phyloP scores from a whole-genome alignment of 2,888 invertebrate genomes.

The Aleiodes leptofemur region DNA sequence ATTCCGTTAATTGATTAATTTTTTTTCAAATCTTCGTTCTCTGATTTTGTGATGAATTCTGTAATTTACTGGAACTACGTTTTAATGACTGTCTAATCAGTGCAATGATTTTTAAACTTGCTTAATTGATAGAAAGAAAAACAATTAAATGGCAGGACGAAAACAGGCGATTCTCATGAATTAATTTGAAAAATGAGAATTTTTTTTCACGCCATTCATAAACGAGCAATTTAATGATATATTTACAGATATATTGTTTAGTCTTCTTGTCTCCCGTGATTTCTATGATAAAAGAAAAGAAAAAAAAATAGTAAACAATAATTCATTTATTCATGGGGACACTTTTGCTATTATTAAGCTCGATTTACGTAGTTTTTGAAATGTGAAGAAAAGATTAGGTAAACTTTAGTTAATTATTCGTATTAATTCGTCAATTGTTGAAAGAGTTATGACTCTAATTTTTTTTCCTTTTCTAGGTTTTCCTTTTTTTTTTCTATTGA shows the following conservation, averaged over 20 bases:
- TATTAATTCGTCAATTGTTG: slow-evolving; percentile 32
- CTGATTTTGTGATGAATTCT: slow-evolving; percentile 22
- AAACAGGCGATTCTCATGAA: slow-evolving; percentile 7
- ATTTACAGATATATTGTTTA: slow-evolving; percentile 13
- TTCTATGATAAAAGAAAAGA: neutral
- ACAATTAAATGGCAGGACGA: neutral
- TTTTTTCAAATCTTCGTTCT: slow-evolving; percentile 8
- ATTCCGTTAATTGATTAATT: neutral
- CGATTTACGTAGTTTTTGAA: slow-evolving; percentile 36
- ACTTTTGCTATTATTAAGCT: slow-evolving; percentile 31
- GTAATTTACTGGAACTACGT: slow-evolving; percentile 8
- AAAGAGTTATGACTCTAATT: slow-evolving; percentile 7
- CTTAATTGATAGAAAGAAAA: slow-evolving; percentile 1
- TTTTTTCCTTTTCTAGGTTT: slow-evolving; percentile 14
- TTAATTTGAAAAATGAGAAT: neutral
- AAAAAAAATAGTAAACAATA: neutral
- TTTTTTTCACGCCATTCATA: neutral
- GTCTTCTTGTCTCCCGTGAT: slow-evolving; percentile 5
- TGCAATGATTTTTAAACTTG: slow-evolving; percentile 45
- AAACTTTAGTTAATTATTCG: slow-evolving; percentile 41
- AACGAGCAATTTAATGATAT: slow-evolving; percentile 24
- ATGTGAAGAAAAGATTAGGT: slow-evolving; percentile 16
- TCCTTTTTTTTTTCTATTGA: slow-evolving; percentile 36
- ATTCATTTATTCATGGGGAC: slow-evolving; percentile 19
- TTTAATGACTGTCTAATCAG: slow-evolving; percentile 43